Evolutionary conservation across 2,888 invertebrate species (phyloP).

Genomic region (Cecidostiba fungosa): DNA sequence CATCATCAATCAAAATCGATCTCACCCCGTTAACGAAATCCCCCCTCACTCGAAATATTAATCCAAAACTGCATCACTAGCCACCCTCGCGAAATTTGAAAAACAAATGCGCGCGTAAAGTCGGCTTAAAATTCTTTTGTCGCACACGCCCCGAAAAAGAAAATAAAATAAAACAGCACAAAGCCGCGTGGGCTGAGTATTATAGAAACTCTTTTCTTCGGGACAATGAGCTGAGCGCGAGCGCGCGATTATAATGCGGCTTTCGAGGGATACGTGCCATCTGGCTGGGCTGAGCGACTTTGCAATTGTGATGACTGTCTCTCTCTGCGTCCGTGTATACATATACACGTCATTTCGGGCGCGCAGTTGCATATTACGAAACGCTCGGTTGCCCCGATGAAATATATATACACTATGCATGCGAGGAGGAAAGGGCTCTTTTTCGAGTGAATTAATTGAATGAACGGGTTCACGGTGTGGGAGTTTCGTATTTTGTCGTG

Average conservation of each 20-base stretch:
- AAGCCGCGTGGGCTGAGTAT: background rate
- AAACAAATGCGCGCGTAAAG: conserved; percentile 31
- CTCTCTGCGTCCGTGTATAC: background rate
- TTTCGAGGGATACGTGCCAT: conserved; percentile 36
- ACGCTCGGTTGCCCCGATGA: conserved; percentile 32
- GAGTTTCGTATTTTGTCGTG: background rate
- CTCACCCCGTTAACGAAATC: background rate
- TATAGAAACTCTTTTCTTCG: conserved; percentile 33
- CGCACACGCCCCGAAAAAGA: background rate
- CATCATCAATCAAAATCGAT: conserved; percentile 13
- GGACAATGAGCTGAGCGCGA: conserved; percentile 45
- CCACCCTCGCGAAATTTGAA: conserved; percentile 40
- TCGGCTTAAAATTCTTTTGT: conserved; percentile 51
- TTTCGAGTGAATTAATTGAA: background rate
- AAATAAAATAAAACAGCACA: background rate
- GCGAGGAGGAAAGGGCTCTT: background rate
- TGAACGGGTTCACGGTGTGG: background rate
- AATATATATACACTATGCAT: background rate
- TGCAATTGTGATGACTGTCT: conserved; percentile 58
- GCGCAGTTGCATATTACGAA: conserved; percentile 45
- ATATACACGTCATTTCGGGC: conserved; percentile 54
- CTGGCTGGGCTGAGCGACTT: conserved; percentile 44
- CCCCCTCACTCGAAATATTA: background rate
- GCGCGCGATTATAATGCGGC: conserved; percentile 38
- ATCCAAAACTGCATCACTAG: background rate